Percentiles rank a stretch among this genome's conserved stretches.
Evolutionary conservation across 1,140 invertebrate species (phyloP).

Genomic region (Calephelis nemesis): DNA sequence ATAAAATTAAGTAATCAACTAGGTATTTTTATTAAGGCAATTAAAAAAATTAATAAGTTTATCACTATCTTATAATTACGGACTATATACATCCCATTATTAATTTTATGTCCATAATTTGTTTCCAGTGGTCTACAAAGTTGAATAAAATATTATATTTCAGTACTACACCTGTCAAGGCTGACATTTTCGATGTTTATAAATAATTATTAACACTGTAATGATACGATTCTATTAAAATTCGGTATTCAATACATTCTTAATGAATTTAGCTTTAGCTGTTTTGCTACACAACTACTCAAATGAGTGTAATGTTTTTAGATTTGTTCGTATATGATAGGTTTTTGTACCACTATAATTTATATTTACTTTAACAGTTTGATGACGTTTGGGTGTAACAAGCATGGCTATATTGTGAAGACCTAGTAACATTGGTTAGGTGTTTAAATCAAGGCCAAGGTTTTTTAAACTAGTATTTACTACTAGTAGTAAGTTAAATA

Average conservation of each 20-base stretch:
- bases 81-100: conserved; percentile 37
- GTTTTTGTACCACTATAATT: too few relatives aligned
- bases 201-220: conserved; percentile 42
- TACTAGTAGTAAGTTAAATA: too few relatives aligned
- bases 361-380: too few relatives aligned
- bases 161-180: conserved; percentile 41
- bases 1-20: conserved; percentile 19
- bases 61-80: conserved; percentile 33
- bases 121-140: conserved; percentile 38
- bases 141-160: conserved; percentile 48
- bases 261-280: too few relatives aligned
- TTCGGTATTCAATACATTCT: conserved; percentile 17
- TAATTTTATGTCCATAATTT: conserved; percentile 36
- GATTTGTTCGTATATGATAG: too few relatives aligned
- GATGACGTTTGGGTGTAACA: too few relatives aligned
- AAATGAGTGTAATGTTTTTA: too few relatives aligned
- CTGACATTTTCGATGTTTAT: conserved; percentile 43
- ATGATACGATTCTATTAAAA: conserved; percentile 35
- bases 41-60: conserved; percentile 22
- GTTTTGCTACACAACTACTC: too few relatives aligned
- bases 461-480: too few relatives aligned
- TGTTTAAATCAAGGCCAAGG: too few relatives aligned
- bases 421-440: too few relatives aligned
- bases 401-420: too few relatives aligned
- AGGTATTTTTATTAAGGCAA: conserved; percentile 21